Percentiles rank a stretch among this genome's conserved stretches.
These are phyloP conservation scores for Glaucidium brasilianum DNA, from an alignment of 2,113 vertebrate genomes.

Conservation along the genomic window DNA sequence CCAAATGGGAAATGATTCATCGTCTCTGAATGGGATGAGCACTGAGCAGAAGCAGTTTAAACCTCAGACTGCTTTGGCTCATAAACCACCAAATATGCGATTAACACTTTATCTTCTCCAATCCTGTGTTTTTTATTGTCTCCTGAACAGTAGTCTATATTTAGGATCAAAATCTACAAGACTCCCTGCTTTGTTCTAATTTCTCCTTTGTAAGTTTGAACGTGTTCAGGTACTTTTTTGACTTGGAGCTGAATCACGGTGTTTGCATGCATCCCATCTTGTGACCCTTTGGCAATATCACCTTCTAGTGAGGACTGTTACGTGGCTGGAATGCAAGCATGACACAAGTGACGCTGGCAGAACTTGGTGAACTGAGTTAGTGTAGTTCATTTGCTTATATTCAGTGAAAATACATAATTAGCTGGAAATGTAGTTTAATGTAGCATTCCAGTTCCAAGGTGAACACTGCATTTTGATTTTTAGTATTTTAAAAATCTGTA, in stretches of 20 bases:
- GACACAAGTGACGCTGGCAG: background rate
- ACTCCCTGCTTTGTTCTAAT: background rate
- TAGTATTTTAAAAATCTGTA: background rate
- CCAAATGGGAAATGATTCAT: conserved; percentile 84
- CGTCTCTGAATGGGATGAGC: conserved; percentile 79
- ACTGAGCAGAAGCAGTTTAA: conserved; percentile 70
- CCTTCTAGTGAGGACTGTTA: background rate
- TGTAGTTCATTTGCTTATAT: background rate
- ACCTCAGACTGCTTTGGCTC: conserved; percentile 70
- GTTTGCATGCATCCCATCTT: background rate
- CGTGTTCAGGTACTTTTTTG: background rate
- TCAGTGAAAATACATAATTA: background rate
- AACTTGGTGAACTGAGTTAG: background rate
- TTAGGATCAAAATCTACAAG: background rate
- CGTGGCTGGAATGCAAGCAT: background rate
- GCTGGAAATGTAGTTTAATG: background rate
- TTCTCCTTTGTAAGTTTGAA: background rate
- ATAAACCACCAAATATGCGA: conserved; percentile 53
- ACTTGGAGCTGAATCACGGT: background rate
- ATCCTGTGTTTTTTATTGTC: background rate
- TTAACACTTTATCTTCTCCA: conserved; percentile 58
- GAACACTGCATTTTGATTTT: background rate
- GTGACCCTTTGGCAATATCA: background rate
- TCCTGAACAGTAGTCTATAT: background rate
- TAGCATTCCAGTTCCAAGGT: accelerated